A percentile compares a stretch with the other conserved stretches of the same genome.
phyloP scores from a whole-genome alignment of 1,140 invertebrate genomes.

The Heterodera schachtii region DNA sequence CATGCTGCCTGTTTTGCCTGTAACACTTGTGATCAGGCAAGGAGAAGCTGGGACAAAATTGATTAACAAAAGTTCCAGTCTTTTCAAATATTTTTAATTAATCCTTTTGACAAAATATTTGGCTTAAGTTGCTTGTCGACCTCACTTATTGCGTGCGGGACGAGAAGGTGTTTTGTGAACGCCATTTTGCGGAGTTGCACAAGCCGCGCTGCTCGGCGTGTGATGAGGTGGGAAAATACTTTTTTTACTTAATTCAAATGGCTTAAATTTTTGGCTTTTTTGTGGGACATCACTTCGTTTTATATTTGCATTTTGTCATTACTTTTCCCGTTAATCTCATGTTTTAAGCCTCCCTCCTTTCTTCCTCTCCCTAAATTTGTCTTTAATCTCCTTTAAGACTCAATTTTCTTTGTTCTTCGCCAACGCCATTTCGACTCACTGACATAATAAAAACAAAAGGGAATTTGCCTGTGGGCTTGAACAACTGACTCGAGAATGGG shows the following conservation, averaged over 20 bases:
- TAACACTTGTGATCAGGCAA: slow-evolving; percentile 73
- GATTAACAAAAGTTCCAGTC: slow-evolving; percentile 22
- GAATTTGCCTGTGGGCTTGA: too few relatives aligned
- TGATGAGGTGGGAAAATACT: slow-evolving; percentile 77
- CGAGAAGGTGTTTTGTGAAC: slow-evolving; percentile 82
- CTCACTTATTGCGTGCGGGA: slow-evolving; percentile 87
- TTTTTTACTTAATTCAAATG: background rate
- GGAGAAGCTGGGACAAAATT: background rate
- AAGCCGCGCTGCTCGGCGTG: slow-evolving; percentile 88
- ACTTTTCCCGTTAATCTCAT: too few relatives aligned
- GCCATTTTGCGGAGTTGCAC: slow-evolving; percentile 88
- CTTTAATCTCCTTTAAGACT: too few relatives aligned
- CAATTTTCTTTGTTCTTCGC: too few relatives aligned
- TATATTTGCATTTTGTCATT: too few relatives aligned
- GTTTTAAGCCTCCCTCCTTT: too few relatives aligned
- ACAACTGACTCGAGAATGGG: too few relatives aligned
- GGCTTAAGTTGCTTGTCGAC: slow-evolving; percentile 80
- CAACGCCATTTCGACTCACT: too few relatives aligned
- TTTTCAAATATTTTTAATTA: background rate
- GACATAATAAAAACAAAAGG: too few relatives aligned
- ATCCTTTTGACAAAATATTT: background rate
- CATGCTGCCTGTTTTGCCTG: slow-evolving; percentile 87
- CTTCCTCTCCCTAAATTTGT: too few relatives aligned
- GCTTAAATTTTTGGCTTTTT: background rate
- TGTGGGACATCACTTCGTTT: too few relatives aligned